A percentile compares a stretch with the other conserved stretches of the same genome.
These are phyloP conservation scores for Noctua janthe DNA, from an alignment of 2,888 invertebrate species.

Conservation along the genomic window DNA sequence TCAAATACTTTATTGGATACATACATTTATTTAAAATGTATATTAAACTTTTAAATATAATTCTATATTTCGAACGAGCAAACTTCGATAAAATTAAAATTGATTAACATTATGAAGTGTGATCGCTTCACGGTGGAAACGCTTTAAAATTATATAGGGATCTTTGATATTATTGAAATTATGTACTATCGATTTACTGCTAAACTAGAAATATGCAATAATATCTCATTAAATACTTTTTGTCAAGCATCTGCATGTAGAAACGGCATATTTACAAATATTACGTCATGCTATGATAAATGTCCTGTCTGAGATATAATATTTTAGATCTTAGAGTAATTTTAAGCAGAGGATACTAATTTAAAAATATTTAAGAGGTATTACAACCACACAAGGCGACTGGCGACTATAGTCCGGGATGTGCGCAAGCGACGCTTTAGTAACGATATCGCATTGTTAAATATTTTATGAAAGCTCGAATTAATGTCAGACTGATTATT, in stretches of 20 bases:
- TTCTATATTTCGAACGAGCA: constrained; percentile 90
- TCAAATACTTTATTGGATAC: constrained; percentile 84
- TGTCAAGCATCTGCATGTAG: constrained; percentile 84
- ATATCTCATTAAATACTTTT: constrained; percentile 80
- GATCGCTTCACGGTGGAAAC: constrained; percentile 75
- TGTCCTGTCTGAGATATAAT: constrained; percentile 74
- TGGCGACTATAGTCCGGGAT: constrained; percentile 76
- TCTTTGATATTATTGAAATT: constrained; percentile 88
- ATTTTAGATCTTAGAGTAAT: constrained; percentile 79
- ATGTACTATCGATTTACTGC: constrained; percentile 89
- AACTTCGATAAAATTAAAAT: constrained; percentile 90
- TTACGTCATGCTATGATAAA: constrained; percentile 79
- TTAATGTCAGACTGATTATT: constrained; percentile 47
- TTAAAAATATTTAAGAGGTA: constrained; percentile 81
- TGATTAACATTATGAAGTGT: constrained; percentile 88
- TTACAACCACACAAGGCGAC: constrained; percentile 87
- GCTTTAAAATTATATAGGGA: constrained; percentile 80
- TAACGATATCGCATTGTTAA: constrained; percentile 56
- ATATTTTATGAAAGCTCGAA: constrained; percentile 64
- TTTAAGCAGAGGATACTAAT: constrained; percentile 82
- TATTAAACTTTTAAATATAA: constrained; percentile 89
- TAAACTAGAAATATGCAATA: constrained; percentile 86
- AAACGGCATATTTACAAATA: constrained; percentile 84
- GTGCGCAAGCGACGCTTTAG: constrained; percentile 53
- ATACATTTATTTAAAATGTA: constrained; percentile 85